A percentile compares a stretch with the other conserved stretches of the same genome.
phyloP scores from a whole-genome alignment of 2,113 vertebrate species.

The Indicator maculatus region DNA sequence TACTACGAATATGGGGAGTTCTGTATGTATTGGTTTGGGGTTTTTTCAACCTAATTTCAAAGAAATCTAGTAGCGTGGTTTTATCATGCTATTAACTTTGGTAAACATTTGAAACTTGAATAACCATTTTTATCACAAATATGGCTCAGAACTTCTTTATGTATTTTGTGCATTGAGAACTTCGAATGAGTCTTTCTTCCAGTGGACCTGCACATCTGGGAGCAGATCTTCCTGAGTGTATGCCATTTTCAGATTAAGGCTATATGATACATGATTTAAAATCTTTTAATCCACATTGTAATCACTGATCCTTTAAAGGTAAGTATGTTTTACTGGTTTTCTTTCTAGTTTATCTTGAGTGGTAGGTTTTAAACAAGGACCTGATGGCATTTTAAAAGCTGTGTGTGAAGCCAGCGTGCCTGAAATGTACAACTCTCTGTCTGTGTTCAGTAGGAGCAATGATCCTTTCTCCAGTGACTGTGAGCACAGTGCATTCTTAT shows the following conservation, averaged over 20 bases:
- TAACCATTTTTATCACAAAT: background rate
- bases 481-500: accelerated
- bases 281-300: background rate
- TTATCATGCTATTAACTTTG: background rate
- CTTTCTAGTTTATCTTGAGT: background rate
- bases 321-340: background rate
- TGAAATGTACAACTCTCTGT: background rate
- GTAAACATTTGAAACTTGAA: background rate
- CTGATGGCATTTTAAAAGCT: background rate
- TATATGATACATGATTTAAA: background rate
- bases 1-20: background rate
- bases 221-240: background rate
- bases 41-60: background rate
- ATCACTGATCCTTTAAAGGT: background rate
- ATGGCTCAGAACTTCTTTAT: background rate
- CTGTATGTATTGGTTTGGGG: background rate
- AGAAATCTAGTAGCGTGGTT: background rate
- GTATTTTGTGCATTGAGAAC: background rate
- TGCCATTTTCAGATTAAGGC: background rate
- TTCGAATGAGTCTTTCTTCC: background rate
- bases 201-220: background rate
- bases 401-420: background rate
- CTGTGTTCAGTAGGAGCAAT: background rate
- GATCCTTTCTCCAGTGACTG: background rate
- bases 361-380: background rate